Conservation (phyloP, 2,797 vertebrate species). For the Myotis daubentonii region DNA sequence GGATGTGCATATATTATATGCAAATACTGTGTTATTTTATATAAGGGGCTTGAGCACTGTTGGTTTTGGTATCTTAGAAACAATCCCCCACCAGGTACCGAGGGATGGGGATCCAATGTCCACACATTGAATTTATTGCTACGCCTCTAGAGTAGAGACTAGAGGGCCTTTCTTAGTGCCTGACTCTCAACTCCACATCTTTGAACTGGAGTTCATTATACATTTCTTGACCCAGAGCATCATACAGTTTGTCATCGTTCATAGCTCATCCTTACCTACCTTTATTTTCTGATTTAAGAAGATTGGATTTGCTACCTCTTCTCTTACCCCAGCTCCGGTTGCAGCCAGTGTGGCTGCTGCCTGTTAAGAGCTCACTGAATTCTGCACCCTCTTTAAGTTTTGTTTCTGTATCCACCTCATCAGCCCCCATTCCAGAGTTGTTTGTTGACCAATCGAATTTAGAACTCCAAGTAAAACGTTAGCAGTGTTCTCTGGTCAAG, state of each 20-base stretch:
- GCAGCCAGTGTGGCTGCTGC: neutral
- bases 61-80: neutral
- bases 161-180: neutral
- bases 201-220: neutral
- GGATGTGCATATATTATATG: neutral
- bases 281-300: neutral
- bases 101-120: neutral
- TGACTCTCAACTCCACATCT: neutral
- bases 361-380: neutral
- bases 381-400: neutral
- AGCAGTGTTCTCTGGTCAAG: neutral
- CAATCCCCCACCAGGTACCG: neutral
- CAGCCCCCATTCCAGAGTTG: neutral
- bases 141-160: neutral
- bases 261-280: neutral
- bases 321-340: rapidly evolving
- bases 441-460: neutral
- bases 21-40: neutral
- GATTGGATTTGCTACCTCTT: neutral
- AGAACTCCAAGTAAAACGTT: neutral
- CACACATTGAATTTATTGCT: neutral
- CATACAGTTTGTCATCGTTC: neutral
- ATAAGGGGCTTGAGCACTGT: neutral
- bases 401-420: neutral
- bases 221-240: neutral